Evolutionary conservation across 1,140 invertebrate genomes (phyloP), one percentile per base, ranked within the genome.

Genomic region (Neodiprion virginianus): DNA sequence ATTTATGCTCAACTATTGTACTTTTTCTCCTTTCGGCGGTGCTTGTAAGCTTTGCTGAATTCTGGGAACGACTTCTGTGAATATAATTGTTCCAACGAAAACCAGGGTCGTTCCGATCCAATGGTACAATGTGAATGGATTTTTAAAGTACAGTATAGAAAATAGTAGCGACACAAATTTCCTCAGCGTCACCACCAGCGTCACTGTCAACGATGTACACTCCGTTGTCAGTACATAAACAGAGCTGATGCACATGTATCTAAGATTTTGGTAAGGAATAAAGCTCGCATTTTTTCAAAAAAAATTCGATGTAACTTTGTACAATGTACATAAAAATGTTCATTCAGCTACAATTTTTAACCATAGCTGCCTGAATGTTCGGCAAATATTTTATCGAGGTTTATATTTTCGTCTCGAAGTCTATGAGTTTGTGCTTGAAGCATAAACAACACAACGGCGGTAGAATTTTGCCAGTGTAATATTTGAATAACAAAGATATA

Each of bases 161-260:
- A 99, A 95, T 17, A 99, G 87, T 66, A 99, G 88, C 10, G 97
- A 98, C 8, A 97, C 89, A 85, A 99, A 99, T 87, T 99, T 99
- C 49, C 98, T 90, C 69, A 99, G 86, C 1, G 98, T 99, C 12
- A 99, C 93, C 3, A 99, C 96, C 73, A 99, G 88, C 0, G 98
- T 99, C 0, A 99, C 97, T 0, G 97, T 98, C 12, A 99, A 85
- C 0, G 98, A 98, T 9, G 95, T 92, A 84, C 97, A 98, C 85
- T 98, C 96, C 0, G 97, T 96, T 2, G 97, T 99, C 81, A 99
- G 90, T 17, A 95, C 91, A 83, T 98, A 99, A 1, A 99, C 98
- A 11, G 96, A 96, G 81, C 95, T 94, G 74, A 99, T 98, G 84
- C 98, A 99, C 68, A 98, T 83, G 81, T 93, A 94, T 89, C 93